phyloP scores from a whole-genome alignment of 2,888 invertebrate species.

The Plebejus melissa region DNA sequence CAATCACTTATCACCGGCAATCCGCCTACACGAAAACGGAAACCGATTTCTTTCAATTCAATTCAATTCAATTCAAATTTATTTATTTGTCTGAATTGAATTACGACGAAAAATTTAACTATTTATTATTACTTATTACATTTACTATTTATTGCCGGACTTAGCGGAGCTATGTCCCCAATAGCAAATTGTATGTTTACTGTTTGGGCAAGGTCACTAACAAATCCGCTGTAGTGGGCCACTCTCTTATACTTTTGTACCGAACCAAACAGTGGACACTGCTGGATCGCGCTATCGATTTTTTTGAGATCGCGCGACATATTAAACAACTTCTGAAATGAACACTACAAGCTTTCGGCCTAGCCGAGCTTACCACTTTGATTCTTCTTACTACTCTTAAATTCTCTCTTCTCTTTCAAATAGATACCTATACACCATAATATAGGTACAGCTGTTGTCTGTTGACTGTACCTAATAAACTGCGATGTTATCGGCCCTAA shows the following conservation, averaged over 20 bases:
- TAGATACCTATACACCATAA: too few species aligned
- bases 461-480: neutral
- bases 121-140: too few species aligned
- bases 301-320: neutral
- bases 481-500: neutral
- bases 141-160: neutral
- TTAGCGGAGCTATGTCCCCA: too few species aligned
- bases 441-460: neutral
- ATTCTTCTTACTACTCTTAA: too few species aligned
- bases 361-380: too few species aligned
- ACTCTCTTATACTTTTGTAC: neutral
- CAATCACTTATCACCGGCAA: neutral
- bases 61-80: too few species aligned
- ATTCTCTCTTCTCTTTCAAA: too few species aligned
- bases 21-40: neutral
- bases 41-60: neutral
- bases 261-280: neutral
- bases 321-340: too few species aligned
- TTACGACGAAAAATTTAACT: neutral
- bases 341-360: too few species aligned
- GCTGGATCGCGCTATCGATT: neutral
- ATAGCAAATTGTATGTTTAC: neutral
- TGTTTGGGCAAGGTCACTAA: neutral
- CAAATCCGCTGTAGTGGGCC: neutral
- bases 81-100: neutral